Evolutionary conservation across 2,888 invertebrate genomes (phyloP), one percentile per base, ranked within the genome.

Genomic region (Cryptosula pallasiana): DNA sequence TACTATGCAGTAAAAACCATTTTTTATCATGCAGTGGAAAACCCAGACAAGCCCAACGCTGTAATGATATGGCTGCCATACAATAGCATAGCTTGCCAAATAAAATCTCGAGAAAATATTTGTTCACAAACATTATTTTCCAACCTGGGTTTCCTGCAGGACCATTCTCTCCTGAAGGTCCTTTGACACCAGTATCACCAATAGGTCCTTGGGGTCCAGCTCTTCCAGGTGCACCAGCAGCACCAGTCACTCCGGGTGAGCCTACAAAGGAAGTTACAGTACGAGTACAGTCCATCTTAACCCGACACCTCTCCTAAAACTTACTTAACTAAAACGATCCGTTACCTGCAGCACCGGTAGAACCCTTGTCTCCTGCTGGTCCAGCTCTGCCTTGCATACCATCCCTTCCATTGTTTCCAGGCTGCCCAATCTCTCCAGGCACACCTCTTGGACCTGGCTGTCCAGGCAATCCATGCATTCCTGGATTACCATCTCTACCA

Each of bases 401-500:
- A n/a, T 63, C 63, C 27, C 63, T 63, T 9, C 63, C 63, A 63
- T 32, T 32, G 32, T 63, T 63, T 9, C 63, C 63, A 32, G 63
- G 29, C 32, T 20, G 32, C 5, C 63, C 63, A 16, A 63, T 32
- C 16, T 63, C 63, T 32, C 63, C 63, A 5, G 25, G 27, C 3
- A 63, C 27, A 32, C 63, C 63, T 63, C 63, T 63, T 5, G 63
- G 63, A 25, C 63, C 63, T 63, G 63, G 63, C 9, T 32, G 29
- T 27, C 63, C 63, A 13, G 63, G 63, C 63, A 63, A 29, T 29
- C 63, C 63, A n/a, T 20, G 25, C 13, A 32, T 20, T 63, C 63
- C 63, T 25, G 63, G 63, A n/a, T 63, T 63, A 13, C 63, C 63
- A 32, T 63, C 63, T 63, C 63, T 63, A 27, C 63, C 63, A 63